phyloP scores from a whole-genome alignment of 2,888 invertebrate species.

The Keiferia lycopersicella region DNA sequence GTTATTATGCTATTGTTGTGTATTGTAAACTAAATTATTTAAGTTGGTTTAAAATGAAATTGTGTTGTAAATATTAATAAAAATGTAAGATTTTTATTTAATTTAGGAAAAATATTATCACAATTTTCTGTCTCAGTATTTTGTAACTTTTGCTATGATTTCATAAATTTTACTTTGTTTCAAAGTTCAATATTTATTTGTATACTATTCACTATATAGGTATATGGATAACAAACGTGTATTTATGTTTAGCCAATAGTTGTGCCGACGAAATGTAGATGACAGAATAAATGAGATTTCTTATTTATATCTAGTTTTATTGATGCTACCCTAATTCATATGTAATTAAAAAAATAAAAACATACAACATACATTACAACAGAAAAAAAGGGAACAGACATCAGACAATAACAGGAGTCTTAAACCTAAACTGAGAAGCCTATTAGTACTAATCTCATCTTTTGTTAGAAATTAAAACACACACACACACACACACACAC shows the following conservation, averaged over 20 bases:
- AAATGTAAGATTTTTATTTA: background rate
- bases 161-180: background rate
- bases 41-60: background rate
- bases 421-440: no score
- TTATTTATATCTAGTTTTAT: constrained; percentile 2
- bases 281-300: constrained; percentile 8
- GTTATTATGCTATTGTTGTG: background rate
- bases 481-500: no score
- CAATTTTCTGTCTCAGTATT: background rate
- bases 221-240: background rate
- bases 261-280: background rate
- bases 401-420: no score
- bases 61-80: constrained; percentile 1
- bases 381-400: no score
- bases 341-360: background rate
- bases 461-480: no score
- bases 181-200: background rate
- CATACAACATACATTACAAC: no score
- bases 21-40: background rate
- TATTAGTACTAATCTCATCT: no score
- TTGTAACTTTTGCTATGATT: background rate
- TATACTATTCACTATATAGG: no score
- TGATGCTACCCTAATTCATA: background rate
- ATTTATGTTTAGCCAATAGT: background rate
- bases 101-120: no score